phyloP scores from a whole-genome alignment of 53 echinoderm and acorn worm species.

The Stichopus horrens region DNA sequence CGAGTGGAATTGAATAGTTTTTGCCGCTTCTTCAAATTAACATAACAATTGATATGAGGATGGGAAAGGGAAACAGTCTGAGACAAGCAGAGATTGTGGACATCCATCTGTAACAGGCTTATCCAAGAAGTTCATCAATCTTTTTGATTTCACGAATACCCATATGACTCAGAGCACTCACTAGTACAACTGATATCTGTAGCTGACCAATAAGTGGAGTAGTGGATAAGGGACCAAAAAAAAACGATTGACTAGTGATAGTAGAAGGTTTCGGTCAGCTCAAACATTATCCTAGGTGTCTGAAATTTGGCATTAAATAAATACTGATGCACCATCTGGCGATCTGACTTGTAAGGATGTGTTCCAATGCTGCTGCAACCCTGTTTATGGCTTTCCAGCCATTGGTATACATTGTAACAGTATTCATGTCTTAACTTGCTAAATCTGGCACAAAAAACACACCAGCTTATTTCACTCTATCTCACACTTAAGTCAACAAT shows the following conservation, averaged over 20 bases:
- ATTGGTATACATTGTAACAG: conserved; percentile 5
- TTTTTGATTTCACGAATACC: conserved; percentile 11
- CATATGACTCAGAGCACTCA: neutral
- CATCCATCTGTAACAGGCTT: neutral
- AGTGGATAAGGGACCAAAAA: neutral
- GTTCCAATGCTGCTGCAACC: conserved; percentile 2
- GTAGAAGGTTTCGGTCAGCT: neutral
- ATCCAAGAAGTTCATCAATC: neutral
- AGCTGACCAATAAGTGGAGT: neutral
- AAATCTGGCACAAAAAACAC: neutral
- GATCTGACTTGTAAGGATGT: neutral
- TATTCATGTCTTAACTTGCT: conserved; percentile 3
- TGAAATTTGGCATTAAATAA: conserved; percentile 21
- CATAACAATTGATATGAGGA: neutral
- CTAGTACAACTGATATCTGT: neutral
- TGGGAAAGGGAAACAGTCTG: neutral
- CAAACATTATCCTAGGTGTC: neutral
- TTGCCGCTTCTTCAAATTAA: no score
- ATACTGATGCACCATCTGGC: conserved; percentile 16
- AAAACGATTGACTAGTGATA: neutral
- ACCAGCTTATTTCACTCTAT: neutral
- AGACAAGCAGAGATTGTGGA: neutral
- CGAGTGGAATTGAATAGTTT: no score
- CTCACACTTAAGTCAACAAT: neutral
- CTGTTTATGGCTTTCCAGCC: neutral